Percentiles rank a stretch among this genome's conserved stretches.
Conservation (phyloP, 2,888 invertebrate genomes). For the Hylaea fasciaria region DNA sequence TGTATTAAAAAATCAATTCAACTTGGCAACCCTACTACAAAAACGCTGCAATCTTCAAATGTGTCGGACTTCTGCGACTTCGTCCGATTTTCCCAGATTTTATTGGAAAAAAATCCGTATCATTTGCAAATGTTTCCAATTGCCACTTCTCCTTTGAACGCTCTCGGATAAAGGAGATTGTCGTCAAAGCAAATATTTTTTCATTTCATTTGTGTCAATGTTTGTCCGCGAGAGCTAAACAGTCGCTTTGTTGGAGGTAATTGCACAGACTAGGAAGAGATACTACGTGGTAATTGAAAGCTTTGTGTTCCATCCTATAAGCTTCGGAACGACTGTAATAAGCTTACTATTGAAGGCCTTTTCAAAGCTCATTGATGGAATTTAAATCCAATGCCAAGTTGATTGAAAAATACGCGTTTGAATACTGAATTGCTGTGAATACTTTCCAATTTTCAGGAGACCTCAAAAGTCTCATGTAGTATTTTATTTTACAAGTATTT, state of each 20-base stretch:
- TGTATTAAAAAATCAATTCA: neutral
- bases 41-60: slow-evolving; percentile 68
- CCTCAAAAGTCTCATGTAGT: too few relatives aligned
- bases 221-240: slow-evolving; percentile 28
- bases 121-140: slow-evolving; percentile 59
- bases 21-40: slow-evolving; percentile 55
- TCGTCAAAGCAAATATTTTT: slow-evolving; percentile 31
- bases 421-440: neutral
- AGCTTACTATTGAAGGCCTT: slow-evolving; percentile 1
- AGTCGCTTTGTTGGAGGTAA: slow-evolving; percentile 20
- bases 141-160: slow-evolving; percentile 31
- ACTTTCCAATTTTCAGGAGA: too few relatives aligned
- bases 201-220: slow-evolving; percentile 30
- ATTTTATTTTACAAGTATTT: too few relatives aligned
- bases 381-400: slow-evolving; percentile 1
- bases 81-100: slow-evolving; percentile 56
- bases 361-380: slow-evolving; percentile 2
- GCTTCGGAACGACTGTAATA: slow-evolving; percentile 12
- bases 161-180: slow-evolving; percentile 20
- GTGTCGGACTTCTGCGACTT: slow-evolving; percentile 59
- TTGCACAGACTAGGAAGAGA: too few relatives aligned
- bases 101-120: slow-evolving; percentile 58
- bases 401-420: neutral
- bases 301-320: slow-evolving; percentile 14
- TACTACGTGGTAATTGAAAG: slow-evolving; percentile 15